Evolutionary conservation across 2,113 vertebrate genomes (phyloP).

Genomic region (Ciconia boyciana): DNA sequence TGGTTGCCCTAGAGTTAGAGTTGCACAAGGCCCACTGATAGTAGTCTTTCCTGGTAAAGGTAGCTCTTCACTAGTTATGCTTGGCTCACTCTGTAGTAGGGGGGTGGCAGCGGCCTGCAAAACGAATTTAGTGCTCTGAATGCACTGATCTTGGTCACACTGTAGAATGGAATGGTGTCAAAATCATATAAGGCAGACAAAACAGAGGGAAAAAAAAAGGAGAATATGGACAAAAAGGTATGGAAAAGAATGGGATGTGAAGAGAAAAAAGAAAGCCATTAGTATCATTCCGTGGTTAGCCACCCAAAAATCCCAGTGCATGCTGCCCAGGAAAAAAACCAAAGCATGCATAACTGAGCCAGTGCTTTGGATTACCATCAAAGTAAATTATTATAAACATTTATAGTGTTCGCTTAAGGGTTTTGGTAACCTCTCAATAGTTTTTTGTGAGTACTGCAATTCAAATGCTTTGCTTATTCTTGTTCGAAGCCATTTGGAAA

Average conservation of each 20-base stretch:
- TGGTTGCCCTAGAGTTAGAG: constrained; percentile 88
- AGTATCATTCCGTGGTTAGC: constrained; percentile 67
- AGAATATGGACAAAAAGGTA: not conserved
- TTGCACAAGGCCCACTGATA: constrained; percentile 82
- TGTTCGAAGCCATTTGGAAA: not conserved
- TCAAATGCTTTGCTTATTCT: not conserved
- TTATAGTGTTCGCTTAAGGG: not conserved
- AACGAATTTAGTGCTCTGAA: constrained; percentile 99
- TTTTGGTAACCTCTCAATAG: not conserved
- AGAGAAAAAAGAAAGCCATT: constrained; percentile 73
- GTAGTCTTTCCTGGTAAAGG: constrained; percentile 79
- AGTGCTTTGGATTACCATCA: not conserved
- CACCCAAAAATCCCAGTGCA: constrained; percentile 42
- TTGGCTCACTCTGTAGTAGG: constrained; percentile 90
- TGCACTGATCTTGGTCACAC: constrained; percentile 99
- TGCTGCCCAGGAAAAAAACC: not conserved
- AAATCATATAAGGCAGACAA: constrained; percentile 24
- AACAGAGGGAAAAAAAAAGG: constrained; percentile 14
- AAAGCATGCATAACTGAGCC: not conserved
- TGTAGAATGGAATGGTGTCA: constrained; percentile 71
- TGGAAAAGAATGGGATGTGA: constrained; percentile 55
- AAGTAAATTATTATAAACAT: not conserved
- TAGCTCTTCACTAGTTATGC: constrained; percentile 84
- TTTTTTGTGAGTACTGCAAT: not conserved
- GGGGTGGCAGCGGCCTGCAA: constrained; percentile 96